Evolutionary conservation across 2,797 vertebrate species (phyloP).

Genomic region (Sebastolobus altivelis): DNA sequence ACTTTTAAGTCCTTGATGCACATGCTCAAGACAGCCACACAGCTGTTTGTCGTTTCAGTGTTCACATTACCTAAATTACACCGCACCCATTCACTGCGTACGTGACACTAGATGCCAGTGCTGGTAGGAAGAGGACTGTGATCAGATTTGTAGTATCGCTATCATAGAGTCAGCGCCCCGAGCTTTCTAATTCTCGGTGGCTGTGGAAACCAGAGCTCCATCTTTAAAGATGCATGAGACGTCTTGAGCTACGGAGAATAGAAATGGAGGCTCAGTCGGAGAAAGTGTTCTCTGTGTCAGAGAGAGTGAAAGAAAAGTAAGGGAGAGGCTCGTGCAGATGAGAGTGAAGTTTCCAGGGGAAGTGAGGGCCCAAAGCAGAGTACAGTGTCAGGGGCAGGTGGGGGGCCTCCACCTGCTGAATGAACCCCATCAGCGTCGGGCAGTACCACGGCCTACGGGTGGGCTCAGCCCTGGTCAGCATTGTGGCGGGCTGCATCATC

Average conservation of each 20-base stretch:
- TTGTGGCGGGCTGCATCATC: constrained; percentile 91
- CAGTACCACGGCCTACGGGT: constrained; percentile 89
- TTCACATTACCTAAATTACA: constrained; percentile 16
- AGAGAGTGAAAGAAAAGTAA: constrained; percentile 54
- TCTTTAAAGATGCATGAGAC: constrained; percentile 87
- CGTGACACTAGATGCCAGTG: constrained; percentile 12
- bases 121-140: constrained; percentile 29
- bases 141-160: constrained; percentile 71
- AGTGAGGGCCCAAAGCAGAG: constrained; percentile 34
- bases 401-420: constrained; percentile 79
- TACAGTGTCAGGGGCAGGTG: constrained; percentile 41
- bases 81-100: background rate
- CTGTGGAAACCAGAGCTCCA: constrained; percentile 80
- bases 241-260: constrained; percentile 61
- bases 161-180: constrained; percentile 45
- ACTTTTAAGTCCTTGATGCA: constrained; percentile 5
- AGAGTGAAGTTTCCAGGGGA: constrained; percentile 21
- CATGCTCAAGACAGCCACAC: background rate
- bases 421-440: constrained; percentile 85
- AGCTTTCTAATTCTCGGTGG: constrained; percentile 61
- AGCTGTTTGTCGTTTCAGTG: background rate
- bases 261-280: constrained; percentile 46
- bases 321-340: constrained; percentile 23
- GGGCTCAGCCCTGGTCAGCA: constrained; percentile 87
- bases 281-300: constrained; percentile 72